Evolutionary conservation across 2,797 vertebrate genomes (phyloP).

Genomic region (Podarcis lilfordi): DNA sequence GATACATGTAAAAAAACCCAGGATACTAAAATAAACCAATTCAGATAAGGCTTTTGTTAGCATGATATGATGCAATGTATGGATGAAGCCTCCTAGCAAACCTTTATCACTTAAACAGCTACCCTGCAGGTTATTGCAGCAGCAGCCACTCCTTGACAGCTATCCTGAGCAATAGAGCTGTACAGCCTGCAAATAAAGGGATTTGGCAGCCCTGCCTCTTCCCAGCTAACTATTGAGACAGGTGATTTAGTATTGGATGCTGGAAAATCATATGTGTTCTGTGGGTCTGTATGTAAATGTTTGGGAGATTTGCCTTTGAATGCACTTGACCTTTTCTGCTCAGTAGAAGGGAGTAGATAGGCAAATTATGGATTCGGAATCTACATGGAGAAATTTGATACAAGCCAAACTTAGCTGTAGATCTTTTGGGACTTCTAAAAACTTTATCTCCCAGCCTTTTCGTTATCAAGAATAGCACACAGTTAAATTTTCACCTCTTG

Average conservation of each 20-base stretch:
- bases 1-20: neutral
- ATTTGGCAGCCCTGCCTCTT: neutral
- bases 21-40: neutral
- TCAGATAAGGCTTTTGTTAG: neutral
- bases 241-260: neutral
- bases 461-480: neutral
- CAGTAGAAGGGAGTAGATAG: neutral
- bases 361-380: neutral
- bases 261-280: neutral
- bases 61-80: neutral
- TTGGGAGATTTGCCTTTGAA: neutral
- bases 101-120: neutral
- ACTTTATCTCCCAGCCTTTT: neutral
- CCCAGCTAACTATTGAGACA: neutral
- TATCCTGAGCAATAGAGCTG: neutral
- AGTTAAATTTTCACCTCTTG: neutral
- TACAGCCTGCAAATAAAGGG: neutral
- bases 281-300: neutral
- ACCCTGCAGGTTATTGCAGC: neutral
- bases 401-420: neutral
- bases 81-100: neutral
- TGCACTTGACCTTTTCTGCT: slow-evolving; percentile 1
- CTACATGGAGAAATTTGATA: neutral
- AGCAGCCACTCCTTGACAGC: neutral
- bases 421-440: neutral